These are phyloP conservation scores for Nomada ruficornis DNA, from an alignment of 2,888 invertebrate species.

Conservation along the genomic window DNA sequence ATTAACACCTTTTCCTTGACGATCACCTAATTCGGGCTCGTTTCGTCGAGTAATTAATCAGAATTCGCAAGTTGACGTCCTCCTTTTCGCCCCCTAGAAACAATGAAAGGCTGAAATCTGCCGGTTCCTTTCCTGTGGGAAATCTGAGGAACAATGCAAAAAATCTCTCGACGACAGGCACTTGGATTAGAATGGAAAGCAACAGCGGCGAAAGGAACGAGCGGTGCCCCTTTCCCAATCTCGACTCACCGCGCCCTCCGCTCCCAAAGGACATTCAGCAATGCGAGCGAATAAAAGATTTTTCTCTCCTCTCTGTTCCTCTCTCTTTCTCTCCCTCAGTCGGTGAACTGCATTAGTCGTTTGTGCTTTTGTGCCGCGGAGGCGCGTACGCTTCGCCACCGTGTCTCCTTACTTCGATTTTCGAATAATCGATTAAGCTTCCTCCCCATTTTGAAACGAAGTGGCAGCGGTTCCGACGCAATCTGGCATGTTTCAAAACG, in stretches of 20 bases:
- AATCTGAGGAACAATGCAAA: slow-evolving; percentile 74
- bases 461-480: neutral
- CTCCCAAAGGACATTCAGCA: slow-evolving; percentile 71
- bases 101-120: slow-evolving; percentile 68
- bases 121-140: slow-evolving; percentile 75
- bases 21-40: slow-evolving; percentile 27
- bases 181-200: slow-evolving; percentile 76
- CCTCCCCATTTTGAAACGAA: slow-evolving; percentile 32
- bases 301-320: slow-evolving; percentile 5
- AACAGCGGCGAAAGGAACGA: slow-evolving; percentile 70
- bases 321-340: slow-evolving; percentile 21
- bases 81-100: slow-evolving; percentile 39
- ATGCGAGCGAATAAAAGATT: slow-evolving; percentile 69
- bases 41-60: slow-evolving; percentile 63
- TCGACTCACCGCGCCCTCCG: slow-evolving; percentile 66
- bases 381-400: slow-evolving; percentile 47
- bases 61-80: slow-evolving; percentile 38
- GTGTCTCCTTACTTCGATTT: slow-evolving; percentile 63
- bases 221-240: slow-evolving; percentile 71
- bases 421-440: slow-evolving; percentile 62
- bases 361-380: slow-evolving; percentile 64
- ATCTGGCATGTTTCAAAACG: neutral
- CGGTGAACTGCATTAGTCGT: slow-evolving; percentile 71
- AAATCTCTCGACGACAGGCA: slow-evolving; percentile 74
- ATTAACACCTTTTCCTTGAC: slow-evolving; percentile 23